phyloP scores from a whole-genome alignment of 2,113 vertebrate species.

The Oceanodroma tethys region DNA sequence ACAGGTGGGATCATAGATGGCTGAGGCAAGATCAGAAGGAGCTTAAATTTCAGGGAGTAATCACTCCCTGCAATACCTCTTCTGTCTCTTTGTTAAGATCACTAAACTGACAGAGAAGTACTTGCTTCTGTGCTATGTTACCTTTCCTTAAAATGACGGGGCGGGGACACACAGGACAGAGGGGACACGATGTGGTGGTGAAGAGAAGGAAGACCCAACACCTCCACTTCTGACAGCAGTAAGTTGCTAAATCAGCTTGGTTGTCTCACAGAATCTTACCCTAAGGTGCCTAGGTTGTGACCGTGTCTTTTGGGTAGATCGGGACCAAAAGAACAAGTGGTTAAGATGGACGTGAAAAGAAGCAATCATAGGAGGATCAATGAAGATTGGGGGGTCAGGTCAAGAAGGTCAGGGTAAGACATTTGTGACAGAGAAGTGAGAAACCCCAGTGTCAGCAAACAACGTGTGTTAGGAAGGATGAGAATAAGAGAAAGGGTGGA shows the following conservation, averaged over 20 bases:
- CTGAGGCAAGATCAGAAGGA: not conserved
- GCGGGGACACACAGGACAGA: not conserved
- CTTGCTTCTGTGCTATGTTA: not conserved
- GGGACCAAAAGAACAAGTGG: not conserved
- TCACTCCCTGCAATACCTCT: not conserved
- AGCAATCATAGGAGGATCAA: not conserved
- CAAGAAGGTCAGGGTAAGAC: not conserved
- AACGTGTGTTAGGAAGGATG: not conserved
- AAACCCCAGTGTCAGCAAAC: not conserved
- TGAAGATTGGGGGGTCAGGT: not conserved
- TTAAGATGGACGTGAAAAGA: not conserved
- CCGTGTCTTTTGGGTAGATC: not conserved
- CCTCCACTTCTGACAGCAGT: not conserved
- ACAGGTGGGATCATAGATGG: not conserved
- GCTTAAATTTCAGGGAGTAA: constrained; percentile 19
- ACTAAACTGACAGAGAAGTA: not conserved
- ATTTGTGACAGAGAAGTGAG: not conserved
- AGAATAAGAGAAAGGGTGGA: not conserved
- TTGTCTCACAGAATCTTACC: not conserved
- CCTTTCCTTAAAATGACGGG: not conserved
- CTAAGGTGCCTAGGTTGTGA: not conserved
- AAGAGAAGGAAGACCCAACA: not conserved
- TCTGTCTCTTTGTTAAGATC: not conserved
- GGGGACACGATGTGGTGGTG: not conserved
- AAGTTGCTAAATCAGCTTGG: not conserved